Percentiles rank a stretch among this genome's conserved stretches.
phyloP scores from a whole-genome alignment of 2,888 invertebrate genomes.

The Rotaria macrura region DNA sequence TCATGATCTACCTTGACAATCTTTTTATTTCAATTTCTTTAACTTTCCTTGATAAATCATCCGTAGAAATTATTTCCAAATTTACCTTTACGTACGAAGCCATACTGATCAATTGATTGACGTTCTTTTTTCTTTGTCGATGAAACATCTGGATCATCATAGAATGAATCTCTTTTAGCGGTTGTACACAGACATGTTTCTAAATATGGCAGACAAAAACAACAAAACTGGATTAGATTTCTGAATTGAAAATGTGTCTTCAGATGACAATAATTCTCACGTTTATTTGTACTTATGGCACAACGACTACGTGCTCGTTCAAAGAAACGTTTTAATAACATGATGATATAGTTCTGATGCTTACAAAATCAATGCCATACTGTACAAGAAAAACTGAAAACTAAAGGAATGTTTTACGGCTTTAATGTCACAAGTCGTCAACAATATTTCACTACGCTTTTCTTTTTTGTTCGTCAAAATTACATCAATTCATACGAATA shows the following conservation, averaged over 20 bases:
- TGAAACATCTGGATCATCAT: background rate
- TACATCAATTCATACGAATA: background rate
- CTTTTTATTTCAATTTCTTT: too few relatives aligned
- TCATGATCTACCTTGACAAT: too few relatives aligned
- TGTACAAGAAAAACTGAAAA: background rate
- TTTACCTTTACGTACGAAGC: background rate
- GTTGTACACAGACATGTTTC: slow-evolving; percentile 9
- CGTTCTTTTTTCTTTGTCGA: too few relatives aligned
- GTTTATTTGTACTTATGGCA: background rate
- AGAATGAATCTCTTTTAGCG: background rate
- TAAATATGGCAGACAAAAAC: background rate
- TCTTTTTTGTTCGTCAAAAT: background rate
- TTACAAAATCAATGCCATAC: background rate
- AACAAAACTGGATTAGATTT: background rate
- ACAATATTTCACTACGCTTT: background rate
- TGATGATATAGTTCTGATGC: background rate
- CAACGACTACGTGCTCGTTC: background rate
- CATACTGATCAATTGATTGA: background rate
- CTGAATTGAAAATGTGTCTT: background rate
- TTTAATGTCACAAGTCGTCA: background rate
- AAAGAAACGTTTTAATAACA: background rate
- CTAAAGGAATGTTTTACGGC: background rate
- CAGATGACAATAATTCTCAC: background rate
- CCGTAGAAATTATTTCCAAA: background rate
- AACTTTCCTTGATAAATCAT: too few relatives aligned